Base-by-base conservation (phyloP, 2,113 vertebrate genomes). In the Aegithalos caudatus region DNA sequence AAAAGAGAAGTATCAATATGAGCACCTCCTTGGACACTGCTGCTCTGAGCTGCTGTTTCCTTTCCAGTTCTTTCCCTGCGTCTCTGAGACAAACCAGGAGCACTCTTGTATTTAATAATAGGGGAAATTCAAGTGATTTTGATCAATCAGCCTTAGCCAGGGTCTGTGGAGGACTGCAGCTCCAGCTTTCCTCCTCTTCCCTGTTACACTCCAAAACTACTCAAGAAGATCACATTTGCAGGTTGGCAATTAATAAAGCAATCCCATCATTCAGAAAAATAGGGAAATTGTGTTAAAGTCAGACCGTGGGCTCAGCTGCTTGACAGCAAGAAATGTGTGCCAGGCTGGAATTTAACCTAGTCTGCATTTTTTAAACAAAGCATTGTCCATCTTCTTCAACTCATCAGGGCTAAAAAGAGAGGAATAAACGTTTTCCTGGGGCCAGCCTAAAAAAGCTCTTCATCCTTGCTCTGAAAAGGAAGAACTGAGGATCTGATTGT, bases 81-180 rank as follows among this genome's bases (percentile, higher is more conserved):
- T 74, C 47, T 45, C 92, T 14, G 77, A 94, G 87, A 74, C 47
- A 86, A 84, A 60, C 42, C 47, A 84, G 83, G 56, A 86, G 65
- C 7, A 2, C 60, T 70, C 42, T 86, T 62, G 47, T 71, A 31
- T 84, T 71, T 78, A 70, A 81, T 89, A 89, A 84, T 2, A 54
- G 60, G 73, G 56, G 77, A 89, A 91, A 94, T 94, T 72, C 53
- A 72, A 95, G 96, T 72, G 88, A 67, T 88, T 95, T 91, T 6
- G 31, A 73, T 92, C 90, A 80, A 48, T 91, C 78, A 65, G 45
- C 42, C 51, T 51, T 81, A 13, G 25, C 66, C 4, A 0, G 16
- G 12, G 13, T 57, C 69, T 81, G 81, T 86, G 69, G 76, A 95
- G 77, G 37, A 77, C 35, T 2, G 4, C 44, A 67, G 61, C 69